Conservation (phyloP, 2,797 vertebrate species). For the Vultur gryphus region DNA sequence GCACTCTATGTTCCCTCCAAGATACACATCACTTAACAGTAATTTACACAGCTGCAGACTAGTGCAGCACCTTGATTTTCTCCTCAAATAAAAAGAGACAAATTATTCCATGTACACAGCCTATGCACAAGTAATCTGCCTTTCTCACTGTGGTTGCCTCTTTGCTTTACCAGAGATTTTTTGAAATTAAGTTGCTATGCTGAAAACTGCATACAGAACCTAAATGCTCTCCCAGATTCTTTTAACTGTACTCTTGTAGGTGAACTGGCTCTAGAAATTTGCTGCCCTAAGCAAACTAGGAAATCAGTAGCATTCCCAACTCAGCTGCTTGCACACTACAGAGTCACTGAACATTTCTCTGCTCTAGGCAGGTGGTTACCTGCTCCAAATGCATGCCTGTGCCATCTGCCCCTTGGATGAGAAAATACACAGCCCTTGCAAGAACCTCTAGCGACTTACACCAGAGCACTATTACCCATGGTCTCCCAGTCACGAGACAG, state of each 20-base stretch:
- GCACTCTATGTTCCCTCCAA: not conserved
- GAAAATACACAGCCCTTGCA: not conserved
- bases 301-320: not conserved
- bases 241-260: not conserved
- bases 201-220: not conserved
- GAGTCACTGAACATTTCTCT: not conserved
- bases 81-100: not conserved
- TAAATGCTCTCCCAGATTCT: fast-evolving
- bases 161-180: not conserved
- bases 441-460: not conserved
- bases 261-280: not conserved
- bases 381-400: not conserved
- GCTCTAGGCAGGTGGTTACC: not conserved
- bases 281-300: not conserved
- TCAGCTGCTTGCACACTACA: not conserved
- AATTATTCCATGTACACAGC: not conserved
- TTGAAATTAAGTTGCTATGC: not conserved
- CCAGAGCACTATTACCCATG: not conserved
- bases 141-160: not conserved
- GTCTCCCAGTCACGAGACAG: not conserved
- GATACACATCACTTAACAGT: not conserved
- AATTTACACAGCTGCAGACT: not conserved
- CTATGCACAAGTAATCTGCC: not conserved
- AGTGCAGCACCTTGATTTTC: not conserved
- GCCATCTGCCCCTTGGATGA: not conserved